phyloP scores from a whole-genome alignment of 1,140 invertebrate genomes.

The Megathymus violae region DNA sequence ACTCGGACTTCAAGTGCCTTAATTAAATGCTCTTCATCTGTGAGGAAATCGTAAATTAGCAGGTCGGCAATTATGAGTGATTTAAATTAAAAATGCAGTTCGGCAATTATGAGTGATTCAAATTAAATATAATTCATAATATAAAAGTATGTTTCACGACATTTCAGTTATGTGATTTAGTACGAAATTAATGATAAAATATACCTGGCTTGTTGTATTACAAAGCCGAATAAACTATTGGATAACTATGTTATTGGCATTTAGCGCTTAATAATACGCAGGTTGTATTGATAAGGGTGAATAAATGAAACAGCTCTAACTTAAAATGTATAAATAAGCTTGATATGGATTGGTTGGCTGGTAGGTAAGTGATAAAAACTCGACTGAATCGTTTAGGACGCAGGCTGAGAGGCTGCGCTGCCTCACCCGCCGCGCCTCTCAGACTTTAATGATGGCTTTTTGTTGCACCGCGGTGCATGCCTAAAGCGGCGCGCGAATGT shows the following conservation, averaged over 20 bases:
- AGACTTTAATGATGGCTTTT: slow-evolving; percentile 81
- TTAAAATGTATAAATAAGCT: slow-evolving; percentile 72
- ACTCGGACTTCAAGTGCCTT: too few species aligned
- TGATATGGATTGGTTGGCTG: slow-evolving; percentile 76
- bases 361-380: slow-evolving; percentile 76
- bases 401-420: slow-evolving; percentile 63
- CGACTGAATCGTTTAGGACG: slow-evolving; percentile 72
- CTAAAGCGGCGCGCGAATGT: slow-evolving; percentile 35
- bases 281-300: slow-evolving; percentile 54
- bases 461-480: slow-evolving; percentile 53
- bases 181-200: too few species aligned
- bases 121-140: too few species aligned
- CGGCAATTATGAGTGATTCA: too few species aligned
- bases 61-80: too few species aligned
- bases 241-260: slow-evolving; percentile 46
- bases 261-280: slow-evolving; percentile 33
- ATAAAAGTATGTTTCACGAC: too few species aligned
- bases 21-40: too few species aligned
- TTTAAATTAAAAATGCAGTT: too few species aligned
- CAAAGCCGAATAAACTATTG: slow-evolving; percentile 31
- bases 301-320: slow-evolving; percentile 59
- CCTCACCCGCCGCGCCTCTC: slow-evolving; percentile 70
- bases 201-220: too few species aligned
- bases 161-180: too few species aligned
- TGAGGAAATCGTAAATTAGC: too few species aligned